These are phyloP conservation scores for Callaeas wilsoni DNA, from an alignment of 2,113 vertebrate species.

Conservation along the genomic window DNA sequence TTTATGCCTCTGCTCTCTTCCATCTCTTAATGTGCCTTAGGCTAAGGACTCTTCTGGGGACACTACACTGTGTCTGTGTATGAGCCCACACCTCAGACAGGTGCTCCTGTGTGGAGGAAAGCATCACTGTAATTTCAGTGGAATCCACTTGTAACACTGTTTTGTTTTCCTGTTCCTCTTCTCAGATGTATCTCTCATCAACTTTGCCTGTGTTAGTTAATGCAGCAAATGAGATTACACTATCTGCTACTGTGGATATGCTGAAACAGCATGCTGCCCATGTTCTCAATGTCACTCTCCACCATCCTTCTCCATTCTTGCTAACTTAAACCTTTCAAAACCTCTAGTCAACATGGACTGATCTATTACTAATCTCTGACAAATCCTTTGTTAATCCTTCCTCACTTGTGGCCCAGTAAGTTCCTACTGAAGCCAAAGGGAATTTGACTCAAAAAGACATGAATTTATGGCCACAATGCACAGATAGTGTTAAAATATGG, in stretches of 20 bases:
- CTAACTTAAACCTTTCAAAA: conserved; percentile 37
- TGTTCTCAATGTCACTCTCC: not conserved
- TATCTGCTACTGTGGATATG: not conserved
- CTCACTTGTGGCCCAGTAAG: not conserved
- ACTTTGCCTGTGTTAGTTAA: not conserved
- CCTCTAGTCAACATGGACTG: not conserved
- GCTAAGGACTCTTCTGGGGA: not conserved
- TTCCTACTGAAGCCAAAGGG: not conserved
- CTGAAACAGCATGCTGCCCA: not conserved
- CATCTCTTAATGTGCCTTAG: not conserved
- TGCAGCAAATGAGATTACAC: conserved; percentile 21
- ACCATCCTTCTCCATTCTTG: not conserved
- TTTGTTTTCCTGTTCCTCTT: not conserved
- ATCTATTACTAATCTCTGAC: conserved; percentile 40
- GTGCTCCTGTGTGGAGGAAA: not conserved
- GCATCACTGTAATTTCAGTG: not conserved
- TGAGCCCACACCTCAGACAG: not conserved
- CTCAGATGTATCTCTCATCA: not conserved
- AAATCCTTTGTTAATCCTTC: conserved; percentile 52
- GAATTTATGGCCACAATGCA: not conserved
- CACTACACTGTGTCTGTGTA: not conserved
- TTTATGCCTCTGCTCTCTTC: not conserved
- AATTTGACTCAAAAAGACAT: not conserved
- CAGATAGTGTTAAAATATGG: rapidly evolving
- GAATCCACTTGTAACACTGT: not conserved